phyloP scores from a whole-genome alignment of 2,797 vertebrate genomes.

The Tadarida brasiliensis region DNA sequence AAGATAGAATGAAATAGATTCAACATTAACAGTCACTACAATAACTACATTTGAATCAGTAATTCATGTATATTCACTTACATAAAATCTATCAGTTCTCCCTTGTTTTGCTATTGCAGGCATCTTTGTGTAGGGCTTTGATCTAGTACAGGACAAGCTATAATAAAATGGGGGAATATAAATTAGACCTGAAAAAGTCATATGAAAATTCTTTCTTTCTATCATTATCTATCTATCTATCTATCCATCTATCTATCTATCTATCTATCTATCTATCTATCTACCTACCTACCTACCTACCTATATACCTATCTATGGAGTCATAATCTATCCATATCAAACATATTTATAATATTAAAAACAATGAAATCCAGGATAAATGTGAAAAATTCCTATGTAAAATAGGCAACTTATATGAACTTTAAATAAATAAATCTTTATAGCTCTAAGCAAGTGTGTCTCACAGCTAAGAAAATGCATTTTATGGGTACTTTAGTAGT shows the following conservation, averaged over 20 bases:
- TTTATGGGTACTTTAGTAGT: background rate
- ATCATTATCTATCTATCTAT: background rate
- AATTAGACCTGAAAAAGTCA: conserved; percentile 27
- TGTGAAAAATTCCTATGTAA: background rate
- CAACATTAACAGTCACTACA: background rate
- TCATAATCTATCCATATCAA: background rate
- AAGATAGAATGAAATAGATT: background rate
- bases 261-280: background rate
- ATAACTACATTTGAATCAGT: conserved; percentile 6
- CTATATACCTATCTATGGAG: background rate
- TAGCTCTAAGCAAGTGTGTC: background rate
- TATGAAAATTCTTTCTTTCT: background rate
- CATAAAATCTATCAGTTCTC: background rate
- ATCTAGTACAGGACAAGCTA: background rate
- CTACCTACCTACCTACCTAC: background rate
- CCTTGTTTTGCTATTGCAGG: background rate
- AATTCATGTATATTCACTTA: background rate
- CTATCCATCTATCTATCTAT: background rate
- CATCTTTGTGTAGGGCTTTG: background rate
- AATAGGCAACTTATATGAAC: background rate
- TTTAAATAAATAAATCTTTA: conserved; percentile 8
- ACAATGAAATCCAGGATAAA: background rate
- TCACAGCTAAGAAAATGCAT: background rate
- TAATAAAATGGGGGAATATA: background rate
- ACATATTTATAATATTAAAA: conserved; percentile 2